Percentiles rank a stretch among this genome's conserved stretches.
phyloP scores from a whole-genome alignment of 2,888 invertebrate genomes.

The Prosapia bicincta region DNA sequence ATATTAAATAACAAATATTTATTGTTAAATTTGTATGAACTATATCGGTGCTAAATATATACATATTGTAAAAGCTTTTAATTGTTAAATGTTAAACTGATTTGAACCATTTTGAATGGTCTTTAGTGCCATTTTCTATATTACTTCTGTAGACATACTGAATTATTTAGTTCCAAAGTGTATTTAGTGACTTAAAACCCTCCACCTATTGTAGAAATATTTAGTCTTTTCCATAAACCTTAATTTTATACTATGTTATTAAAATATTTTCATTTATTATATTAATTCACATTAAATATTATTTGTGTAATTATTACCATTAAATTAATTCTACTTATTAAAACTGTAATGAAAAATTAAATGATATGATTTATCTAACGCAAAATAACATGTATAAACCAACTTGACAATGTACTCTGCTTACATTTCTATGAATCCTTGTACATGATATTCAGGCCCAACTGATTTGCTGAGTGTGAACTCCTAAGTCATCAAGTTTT shows the following conservation, averaged over 20 bases:
- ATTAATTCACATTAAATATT: neutral
- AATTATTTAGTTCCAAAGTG: neutral
- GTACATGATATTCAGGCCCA: neutral
- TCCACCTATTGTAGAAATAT: neutral
- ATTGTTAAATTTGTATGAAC: neutral
- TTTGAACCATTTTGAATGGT: neutral
- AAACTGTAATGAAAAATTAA: neutral
- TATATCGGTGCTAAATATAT: neutral
- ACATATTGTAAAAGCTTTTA: neutral
- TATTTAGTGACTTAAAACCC: neutral
- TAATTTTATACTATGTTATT: neutral
- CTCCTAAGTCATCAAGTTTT: neutral
- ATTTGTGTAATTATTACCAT: neutral
- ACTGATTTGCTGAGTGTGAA: slow-evolving; percentile 2
- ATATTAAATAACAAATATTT: neutral
- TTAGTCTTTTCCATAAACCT: neutral
- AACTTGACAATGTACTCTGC: neutral
- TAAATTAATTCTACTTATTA: neutral
- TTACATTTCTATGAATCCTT: neutral
- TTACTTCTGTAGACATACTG: neutral
- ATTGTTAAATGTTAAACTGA: neutral
- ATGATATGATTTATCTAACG: neutral
- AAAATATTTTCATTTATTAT: neutral
- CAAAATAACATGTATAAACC: neutral
- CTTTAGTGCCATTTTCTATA: neutral